Evolutionary conservation across 1,140 invertebrate species (phyloP).

Genomic region (Ditylenchus dipsaci): DNA sequence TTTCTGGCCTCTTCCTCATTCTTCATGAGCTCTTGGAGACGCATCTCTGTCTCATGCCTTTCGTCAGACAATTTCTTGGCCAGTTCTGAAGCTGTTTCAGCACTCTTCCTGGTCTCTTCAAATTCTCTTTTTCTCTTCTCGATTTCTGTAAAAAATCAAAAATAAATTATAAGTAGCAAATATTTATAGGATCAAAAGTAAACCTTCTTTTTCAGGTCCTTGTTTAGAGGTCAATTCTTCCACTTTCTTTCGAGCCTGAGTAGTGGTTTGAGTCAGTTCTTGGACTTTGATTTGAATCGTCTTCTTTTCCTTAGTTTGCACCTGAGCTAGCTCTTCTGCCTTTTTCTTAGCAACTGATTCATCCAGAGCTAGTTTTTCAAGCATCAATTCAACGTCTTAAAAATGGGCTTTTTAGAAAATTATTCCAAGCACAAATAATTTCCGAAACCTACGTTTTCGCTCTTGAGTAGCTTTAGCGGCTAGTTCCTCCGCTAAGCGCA

Average conservation of each 20-base stretch:
- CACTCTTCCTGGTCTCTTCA: background rate
- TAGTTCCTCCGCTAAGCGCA: background rate
- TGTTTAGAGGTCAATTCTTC: background rate
- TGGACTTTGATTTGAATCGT: background rate
- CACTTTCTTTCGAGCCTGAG: background rate
- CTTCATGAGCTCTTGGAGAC: background rate
- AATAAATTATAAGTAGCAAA: background rate
- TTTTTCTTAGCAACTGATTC: background rate
- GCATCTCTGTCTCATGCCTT: background rate
- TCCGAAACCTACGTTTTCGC: conserved; percentile 1
- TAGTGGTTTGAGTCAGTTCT: background rate
- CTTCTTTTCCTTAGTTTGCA: background rate
- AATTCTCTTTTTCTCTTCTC: background rate
- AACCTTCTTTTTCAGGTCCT: background rate
- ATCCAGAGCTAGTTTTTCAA: background rate
- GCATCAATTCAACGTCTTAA: background rate
- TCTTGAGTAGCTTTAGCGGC: background rate
- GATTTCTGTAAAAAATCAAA: background rate
- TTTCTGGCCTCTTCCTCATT: background rate
- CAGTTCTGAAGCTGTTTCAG: background rate
- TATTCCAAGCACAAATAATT: background rate
- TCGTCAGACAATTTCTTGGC: background rate
- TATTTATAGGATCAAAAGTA: background rate
- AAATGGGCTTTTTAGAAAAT: background rate
- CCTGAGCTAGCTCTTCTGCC: background rate